phyloP scores from a whole-genome alignment of 2,113 vertebrate genomes.

The Odocoileus virginianus region DNA sequence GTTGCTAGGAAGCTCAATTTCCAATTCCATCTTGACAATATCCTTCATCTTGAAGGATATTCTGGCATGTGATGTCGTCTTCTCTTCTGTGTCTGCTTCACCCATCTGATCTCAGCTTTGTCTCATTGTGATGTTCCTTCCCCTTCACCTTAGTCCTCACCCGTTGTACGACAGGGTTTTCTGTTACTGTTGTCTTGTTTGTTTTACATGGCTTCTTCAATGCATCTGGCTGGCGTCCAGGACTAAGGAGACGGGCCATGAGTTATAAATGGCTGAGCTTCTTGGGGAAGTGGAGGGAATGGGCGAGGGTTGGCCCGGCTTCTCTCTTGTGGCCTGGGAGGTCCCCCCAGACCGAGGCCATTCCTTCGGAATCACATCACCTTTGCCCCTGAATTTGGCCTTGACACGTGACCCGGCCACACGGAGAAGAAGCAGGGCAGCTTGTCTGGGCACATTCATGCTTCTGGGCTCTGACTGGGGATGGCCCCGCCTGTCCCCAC shows the following conservation, averaged over 20 bases:
- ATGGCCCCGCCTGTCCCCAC: constrained; percentile 39
- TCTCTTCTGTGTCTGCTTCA: not conserved
- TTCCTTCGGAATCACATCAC: not conserved
- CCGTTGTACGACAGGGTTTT: rapidly evolving
- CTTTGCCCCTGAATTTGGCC: not conserved
- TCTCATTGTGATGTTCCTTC: rapidly evolving
- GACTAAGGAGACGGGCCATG: too few relatives aligned
- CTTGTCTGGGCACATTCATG: constrained; percentile 43
- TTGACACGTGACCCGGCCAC: not conserved
- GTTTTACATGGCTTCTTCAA: not conserved
- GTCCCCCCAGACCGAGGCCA: not conserved
- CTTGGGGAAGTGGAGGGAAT: rapidly evolving
- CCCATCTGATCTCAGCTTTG: rapidly evolving
- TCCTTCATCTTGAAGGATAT: too few relatives aligned
- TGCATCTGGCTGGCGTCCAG: rapidly evolving
- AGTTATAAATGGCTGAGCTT: rapidly evolving
- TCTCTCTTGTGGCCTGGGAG: not conserved
- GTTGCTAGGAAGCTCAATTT: not conserved
- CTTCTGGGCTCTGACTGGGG: not conserved
- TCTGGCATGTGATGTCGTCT: rapidly evolving
- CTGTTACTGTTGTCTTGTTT: too few relatives aligned
- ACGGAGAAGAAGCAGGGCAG: not conserved
- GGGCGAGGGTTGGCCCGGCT: not conserved
- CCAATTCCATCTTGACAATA: rapidly evolving
- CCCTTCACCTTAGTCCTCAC: rapidly evolving